phyloP scores from a whole-genome alignment of 1,140 invertebrate species.

The Acyrthosiphon pisum region DNA sequence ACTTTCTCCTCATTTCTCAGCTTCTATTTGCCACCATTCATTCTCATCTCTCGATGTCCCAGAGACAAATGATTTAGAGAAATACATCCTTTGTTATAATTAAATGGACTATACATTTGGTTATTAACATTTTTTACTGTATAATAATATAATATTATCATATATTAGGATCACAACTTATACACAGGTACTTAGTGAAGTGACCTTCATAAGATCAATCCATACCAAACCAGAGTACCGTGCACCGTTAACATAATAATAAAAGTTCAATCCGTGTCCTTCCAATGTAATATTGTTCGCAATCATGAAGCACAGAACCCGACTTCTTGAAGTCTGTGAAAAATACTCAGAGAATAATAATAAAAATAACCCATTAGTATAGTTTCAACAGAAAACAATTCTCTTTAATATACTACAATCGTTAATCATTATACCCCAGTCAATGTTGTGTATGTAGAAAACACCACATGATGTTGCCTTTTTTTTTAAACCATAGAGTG shows the following conservation, averaged over 20 bases:
- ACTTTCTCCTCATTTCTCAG: conserved; percentile 36
- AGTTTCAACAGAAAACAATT: not conserved
- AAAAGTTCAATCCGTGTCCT: not conserved
- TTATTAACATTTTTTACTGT: not conserved
- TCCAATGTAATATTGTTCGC: not conserved
- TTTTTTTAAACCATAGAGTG: not conserved
- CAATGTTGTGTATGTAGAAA: not conserved
- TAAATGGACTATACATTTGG: not conserved
- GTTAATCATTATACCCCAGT: not conserved
- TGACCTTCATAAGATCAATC: not conserved
- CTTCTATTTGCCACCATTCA: not conserved
- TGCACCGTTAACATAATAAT: not conserved
- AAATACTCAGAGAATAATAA: not conserved
- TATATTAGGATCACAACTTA: not conserved
- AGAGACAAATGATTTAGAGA: not conserved
- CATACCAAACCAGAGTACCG: not conserved
- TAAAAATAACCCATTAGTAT: not conserved
- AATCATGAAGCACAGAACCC: not conserved
- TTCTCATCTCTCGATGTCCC: not conserved
- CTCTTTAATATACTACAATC: not conserved
- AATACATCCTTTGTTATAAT: not conserved
- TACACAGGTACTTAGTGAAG: not conserved
- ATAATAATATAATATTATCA: too few relatives aligned
- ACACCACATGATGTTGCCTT: not conserved
- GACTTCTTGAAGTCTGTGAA: not conserved